These are phyloP conservation scores for Ricordea florida DNA, from an alignment of 92 coral and sea anemone species.

Conservation along the genomic window DNA sequence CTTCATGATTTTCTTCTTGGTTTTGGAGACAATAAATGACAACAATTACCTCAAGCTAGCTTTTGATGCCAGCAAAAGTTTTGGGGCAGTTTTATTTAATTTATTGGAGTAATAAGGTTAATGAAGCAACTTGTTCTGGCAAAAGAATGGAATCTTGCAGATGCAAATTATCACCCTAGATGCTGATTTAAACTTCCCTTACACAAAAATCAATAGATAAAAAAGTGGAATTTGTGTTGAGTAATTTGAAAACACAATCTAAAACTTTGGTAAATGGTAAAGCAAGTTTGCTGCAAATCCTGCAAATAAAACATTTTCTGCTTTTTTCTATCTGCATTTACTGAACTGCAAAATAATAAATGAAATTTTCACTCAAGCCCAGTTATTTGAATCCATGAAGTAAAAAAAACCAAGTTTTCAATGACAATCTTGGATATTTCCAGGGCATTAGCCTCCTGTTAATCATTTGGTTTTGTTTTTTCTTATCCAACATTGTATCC, in stretches of 20 bases:
- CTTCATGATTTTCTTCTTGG: slow-evolving; percentile 3
- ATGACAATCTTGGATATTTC: no score
- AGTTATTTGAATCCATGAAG: no score
- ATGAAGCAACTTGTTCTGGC: neutral
- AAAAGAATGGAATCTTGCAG: neutral
- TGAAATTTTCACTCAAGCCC: no score
- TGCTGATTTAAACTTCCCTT: neutral
- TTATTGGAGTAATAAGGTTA: neutral
- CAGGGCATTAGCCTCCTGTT: no score
- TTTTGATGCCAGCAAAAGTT: slow-evolving; percentile 10
- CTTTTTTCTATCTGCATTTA: no score
- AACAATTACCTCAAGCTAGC: slow-evolving; percentile 27
- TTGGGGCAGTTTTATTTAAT: slow-evolving; percentile 17
- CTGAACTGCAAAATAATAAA: no score
- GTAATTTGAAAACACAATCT: neutral
- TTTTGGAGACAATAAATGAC: slow-evolving; percentile 31
- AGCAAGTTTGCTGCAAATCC: neutral
- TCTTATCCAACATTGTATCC: slow-evolving; percentile 10
- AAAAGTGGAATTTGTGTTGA: neutral
- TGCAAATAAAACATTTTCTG: no score
- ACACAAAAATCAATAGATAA: neutral
- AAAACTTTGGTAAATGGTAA: neutral
- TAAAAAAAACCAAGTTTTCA: no score
- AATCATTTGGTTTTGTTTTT: no score
- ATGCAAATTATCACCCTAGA: neutral